These are phyloP conservation scores for Campoplex nolae DNA, from an alignment of 2,888 invertebrate species.

Conservation along the genomic window DNA sequence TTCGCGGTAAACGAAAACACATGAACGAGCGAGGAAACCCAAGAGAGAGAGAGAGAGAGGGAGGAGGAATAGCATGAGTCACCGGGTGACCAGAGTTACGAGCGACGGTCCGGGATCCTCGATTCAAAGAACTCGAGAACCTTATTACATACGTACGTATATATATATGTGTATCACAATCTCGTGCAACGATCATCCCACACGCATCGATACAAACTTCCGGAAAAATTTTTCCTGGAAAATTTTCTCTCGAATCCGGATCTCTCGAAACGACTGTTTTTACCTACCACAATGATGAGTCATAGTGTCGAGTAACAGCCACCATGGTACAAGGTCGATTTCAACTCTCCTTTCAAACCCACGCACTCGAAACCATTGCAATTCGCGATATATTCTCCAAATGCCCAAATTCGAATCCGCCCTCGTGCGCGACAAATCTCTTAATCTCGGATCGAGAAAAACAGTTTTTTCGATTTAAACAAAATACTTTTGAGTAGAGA, in stretches of 20 bases:
- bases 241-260: conserved; percentile 27
- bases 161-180: neutral
- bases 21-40: conserved; percentile 10
- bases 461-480: too few relatives aligned
- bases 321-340: conserved; percentile 18
- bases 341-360: conserved; percentile 16
- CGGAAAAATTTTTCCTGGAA: conserved; percentile 59
- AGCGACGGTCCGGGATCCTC: conserved; percentile 44
- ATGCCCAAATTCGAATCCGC: neutral
- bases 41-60: neutral
- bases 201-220: conserved; percentile 58
- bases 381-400: neutral
- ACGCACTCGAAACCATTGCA: conserved; percentile 11
- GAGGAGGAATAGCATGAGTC: conserved; percentile 37
- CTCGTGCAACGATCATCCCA: conserved; percentile 14
- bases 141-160: neutral
- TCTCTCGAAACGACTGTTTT: conserved; percentile 3
- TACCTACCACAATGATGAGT: conserved; percentile 42
- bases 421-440: neutral
- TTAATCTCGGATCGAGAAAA: neutral
- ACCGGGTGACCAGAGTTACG: conserved; percentile 47
- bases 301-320: conserved; percentile 7
- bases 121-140: conserved; percentile 50
- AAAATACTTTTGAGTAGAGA: too few relatives aligned
- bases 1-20: conserved; percentile 17